Conservation (phyloP, 1,140 invertebrate species). For the Temnothorax longispinosus region DNA sequence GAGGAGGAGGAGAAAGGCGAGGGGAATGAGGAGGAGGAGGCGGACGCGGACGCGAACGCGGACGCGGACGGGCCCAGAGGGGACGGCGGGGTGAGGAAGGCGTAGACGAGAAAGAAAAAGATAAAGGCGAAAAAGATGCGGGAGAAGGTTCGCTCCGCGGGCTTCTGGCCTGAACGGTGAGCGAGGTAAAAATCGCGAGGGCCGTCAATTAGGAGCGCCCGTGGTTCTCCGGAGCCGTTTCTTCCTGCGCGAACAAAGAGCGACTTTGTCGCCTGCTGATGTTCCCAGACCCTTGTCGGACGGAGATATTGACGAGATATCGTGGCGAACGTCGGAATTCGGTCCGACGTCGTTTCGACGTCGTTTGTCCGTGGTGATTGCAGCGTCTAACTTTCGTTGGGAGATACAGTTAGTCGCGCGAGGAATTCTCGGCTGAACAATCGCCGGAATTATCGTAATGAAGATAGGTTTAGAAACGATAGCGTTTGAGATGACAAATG, state of each 20-base stretch:
- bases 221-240: constrained; percentile 66
- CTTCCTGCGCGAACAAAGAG: constrained; percentile 71
- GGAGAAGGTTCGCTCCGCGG: constrained; percentile 53
- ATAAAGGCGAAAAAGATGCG: constrained; percentile 60
- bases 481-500: background rate
- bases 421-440: background rate
- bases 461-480: background rate
- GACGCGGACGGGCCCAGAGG: constrained; percentile 19
- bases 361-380: constrained; percentile 32
- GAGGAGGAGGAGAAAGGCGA: background rate
- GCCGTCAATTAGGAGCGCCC: constrained; percentile 79
- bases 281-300: background rate
- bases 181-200: constrained; percentile 78
- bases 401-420: background rate
- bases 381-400: background rate
- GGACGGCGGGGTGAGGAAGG: constrained; percentile 8
- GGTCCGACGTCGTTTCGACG: constrained; percentile 37
- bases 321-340: constrained; percentile 49
- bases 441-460: background rate
- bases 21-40: background rate
- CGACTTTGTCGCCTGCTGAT: constrained; percentile 60
- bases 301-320: constrained; percentile 66
- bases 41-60: constrained; percentile 9
- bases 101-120: constrained; percentile 54
- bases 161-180: constrained; percentile 73